Base-by-base conservation (phyloP, 2,113 vertebrate genomes). In the Tamias sibiricus region DNA sequence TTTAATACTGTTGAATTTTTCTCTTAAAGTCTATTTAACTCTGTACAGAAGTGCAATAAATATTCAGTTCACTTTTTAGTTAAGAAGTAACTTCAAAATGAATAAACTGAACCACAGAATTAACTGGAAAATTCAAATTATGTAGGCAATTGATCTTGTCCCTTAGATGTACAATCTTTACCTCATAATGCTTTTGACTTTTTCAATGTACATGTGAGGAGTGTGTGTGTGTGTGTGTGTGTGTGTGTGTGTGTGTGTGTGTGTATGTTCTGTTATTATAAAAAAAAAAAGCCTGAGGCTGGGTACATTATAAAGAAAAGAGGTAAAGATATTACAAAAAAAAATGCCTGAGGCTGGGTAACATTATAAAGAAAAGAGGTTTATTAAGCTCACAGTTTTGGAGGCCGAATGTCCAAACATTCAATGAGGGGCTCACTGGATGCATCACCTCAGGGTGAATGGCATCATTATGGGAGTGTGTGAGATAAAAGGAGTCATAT, bases 61-160 rank as follows among this genome's bases (percentile, higher is more conserved):
- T 87, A 95, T 44, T 91, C 64, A 64, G 75, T 66, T 22, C 76
- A 59, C 74, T 87, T 97, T 94, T 76, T 8, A 83, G 37, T 79
- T 87, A 42, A 92, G 91, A 86, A 85, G 66, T 90, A 66, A 90
- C 54, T 89, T 66, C 44, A 66, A 90, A 95, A 81, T 81, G 94
- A 87, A 95, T 72, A 86, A 94, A 92, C 52, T 24, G 77, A 96
- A 32, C 22, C 52, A 84, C 32, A 94, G 62, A 85, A 86, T 90
- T 81, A 62, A 68, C 72, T 79, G 54, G 62, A 89, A 95, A 95
- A 26, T 81, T 75, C 68, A 22, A 90, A 92, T 77, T 10, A 3
- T 44, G 40, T 40, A 86, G 24, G 57, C 44, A 85, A 64, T 4
- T 85, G 81, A 90, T 87, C 10, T 44, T 76, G 20, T 35, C 47